Base-by-base conservation (phyloP, 1,140 invertebrate genomes). In the Scaptomyza montana region DNA sequence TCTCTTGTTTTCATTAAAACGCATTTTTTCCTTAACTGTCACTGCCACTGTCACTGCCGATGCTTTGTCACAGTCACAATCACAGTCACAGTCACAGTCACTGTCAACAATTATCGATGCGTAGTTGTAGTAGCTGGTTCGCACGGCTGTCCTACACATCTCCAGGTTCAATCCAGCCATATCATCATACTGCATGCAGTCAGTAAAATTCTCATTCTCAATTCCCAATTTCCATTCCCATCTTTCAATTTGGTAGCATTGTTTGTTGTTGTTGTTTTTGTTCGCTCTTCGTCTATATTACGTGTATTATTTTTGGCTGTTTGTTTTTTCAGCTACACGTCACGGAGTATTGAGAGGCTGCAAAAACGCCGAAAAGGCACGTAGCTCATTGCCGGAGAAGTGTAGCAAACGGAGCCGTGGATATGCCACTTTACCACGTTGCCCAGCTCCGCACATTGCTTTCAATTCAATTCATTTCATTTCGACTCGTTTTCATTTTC, bases 321-420 rank as follows among this genome's bases (percentile, higher is more conserved):
- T 74, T 75, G 64, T 79, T 70, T 70, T 65, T 61, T 62, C 57
- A 21, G 66, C 28, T 8, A 36, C 33, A 36, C 33, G 33, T 36
- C 45, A 61, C n/a, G 53, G 45, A 25, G 49, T 41, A 46, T 30
- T 69, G 77, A 81, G 82, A 86, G 81, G 81, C 82, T 87, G 81
- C 78, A 81, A 86, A 86, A 86, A 78, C 75, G 75, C 82, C 68
- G 64, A 87, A 87, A 81, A 87, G 81, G 81, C 81, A 86, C 81
- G 81, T 86, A 86, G 82, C 81, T 78, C 82, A 86, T 87, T 80
- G 81, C 73, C 69, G 82, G 51, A n/a, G 54, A n/a, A 66, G 73
- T 25, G 21, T 63, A 39, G 66, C 76, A 74, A 74, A 68, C 66
- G 69, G 74, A 62, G 62, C 74, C 80, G 73, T 76, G 74, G 80